Percentiles rank a stretch among this genome's conserved stretches.
phyloP scores from a whole-genome alignment of 2,888 invertebrate genomes.

The Diplolepis rosae region DNA sequence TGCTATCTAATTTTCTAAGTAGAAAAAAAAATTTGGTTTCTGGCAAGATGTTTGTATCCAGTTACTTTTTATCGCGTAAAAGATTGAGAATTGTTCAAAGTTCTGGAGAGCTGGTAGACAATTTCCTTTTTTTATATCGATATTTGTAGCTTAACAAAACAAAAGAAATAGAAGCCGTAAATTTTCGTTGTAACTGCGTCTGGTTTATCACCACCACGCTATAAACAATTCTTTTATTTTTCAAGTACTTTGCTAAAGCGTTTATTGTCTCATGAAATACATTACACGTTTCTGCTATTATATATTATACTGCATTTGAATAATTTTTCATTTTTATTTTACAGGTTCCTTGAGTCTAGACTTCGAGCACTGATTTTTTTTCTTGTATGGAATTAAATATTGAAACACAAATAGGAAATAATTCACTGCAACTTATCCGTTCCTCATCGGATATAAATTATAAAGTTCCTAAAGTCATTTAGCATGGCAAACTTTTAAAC shows the following conservation, averaged over 20 bases:
- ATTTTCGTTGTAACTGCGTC: constrained; percentile 4
- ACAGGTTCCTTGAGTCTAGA: background rate
- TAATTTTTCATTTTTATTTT: background rate
- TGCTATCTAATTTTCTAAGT: background rate
- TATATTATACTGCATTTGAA: background rate
- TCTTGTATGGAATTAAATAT: background rate
- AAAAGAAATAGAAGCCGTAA: constrained; percentile 19
- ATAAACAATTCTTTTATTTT: constrained; percentile 8
- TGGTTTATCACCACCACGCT: constrained; percentile 5
- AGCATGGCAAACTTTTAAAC: background rate
- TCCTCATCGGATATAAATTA: background rate
- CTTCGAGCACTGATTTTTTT: background rate
- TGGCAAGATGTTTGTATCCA: background rate
- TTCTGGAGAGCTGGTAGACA: background rate
- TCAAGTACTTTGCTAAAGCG: background rate
- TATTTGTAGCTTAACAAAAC: constrained; percentile 15
- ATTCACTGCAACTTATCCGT: background rate
- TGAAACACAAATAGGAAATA: background rate
- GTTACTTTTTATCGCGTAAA: background rate
- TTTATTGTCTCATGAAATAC: constrained; percentile 13
- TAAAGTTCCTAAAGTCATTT: background rate
- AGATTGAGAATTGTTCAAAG: background rate
- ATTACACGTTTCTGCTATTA: background rate
- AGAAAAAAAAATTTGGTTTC: background rate
- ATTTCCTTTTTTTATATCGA: background rate